Conservation (phyloP, 2,888 invertebrate genomes). For the Cinara cedri region DNA sequence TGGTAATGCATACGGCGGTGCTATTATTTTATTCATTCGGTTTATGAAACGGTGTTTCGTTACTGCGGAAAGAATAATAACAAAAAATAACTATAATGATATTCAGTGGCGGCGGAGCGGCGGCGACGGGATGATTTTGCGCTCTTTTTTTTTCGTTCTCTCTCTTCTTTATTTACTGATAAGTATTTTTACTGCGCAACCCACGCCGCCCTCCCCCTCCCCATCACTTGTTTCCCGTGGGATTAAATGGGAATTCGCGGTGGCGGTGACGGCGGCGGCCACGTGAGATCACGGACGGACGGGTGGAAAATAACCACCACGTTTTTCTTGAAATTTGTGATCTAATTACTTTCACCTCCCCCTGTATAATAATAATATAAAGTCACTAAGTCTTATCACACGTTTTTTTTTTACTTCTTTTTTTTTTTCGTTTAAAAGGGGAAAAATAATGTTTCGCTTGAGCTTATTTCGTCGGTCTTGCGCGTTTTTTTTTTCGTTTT, state of each 20-base stretch:
- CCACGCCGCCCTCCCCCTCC: slow-evolving; percentile 36
- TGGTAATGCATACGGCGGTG: too few species aligned
- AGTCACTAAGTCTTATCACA: slow-evolving; percentile 54
- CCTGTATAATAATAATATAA: background rate
- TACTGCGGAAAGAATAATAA: background rate
- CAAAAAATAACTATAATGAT: slow-evolving; percentile 42
- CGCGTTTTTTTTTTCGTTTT: slow-evolving; percentile 38
- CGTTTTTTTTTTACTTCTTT: slow-evolving; percentile 28
- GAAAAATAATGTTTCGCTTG: slow-evolving; percentile 52
- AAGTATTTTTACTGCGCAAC: slow-evolving; percentile 52
- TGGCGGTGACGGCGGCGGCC: background rate
- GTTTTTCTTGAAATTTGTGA: slow-evolving; percentile 54
- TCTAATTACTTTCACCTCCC: slow-evolving; percentile 54
- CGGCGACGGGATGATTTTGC: background rate
- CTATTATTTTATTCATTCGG: too few species aligned
- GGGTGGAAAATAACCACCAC: slow-evolving; percentile 50
- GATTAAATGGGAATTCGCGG: slow-evolving; percentile 47
- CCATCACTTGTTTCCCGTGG: slow-evolving; percentile 47
- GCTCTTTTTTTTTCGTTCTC: background rate
- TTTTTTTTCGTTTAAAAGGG: background rate
- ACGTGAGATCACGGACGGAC: slow-evolving; percentile 25
- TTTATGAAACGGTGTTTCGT: background rate
- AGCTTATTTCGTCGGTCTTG: slow-evolving; percentile 55
- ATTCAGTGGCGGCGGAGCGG: slow-evolving; percentile 14
- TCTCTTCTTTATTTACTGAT: slow-evolving; percentile 45